phyloP scores from a whole-genome alignment of 2,113 vertebrate genomes.

The Helogale parvula region DNA sequence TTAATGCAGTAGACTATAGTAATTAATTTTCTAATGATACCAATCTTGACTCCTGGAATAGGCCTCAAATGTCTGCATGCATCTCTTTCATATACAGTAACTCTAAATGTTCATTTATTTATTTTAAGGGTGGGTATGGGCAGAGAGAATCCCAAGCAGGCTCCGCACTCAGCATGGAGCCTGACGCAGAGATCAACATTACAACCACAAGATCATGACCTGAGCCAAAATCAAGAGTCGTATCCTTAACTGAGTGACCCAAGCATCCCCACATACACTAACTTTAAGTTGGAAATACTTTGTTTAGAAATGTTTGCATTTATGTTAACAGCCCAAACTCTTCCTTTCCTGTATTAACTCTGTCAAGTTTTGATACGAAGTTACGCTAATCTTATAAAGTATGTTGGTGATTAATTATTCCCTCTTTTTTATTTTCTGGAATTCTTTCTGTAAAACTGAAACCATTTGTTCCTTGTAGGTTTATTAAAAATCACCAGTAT shows the following conservation, averaged over 20 bases:
- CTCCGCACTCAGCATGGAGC: too few relatives aligned
- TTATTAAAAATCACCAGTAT: constrained; percentile 39
- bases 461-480: background rate
- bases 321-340: background rate
- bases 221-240: too few relatives aligned
- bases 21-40: background rate
- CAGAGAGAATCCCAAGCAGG: too few relatives aligned
- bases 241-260: too few relatives aligned
- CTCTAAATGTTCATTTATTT: background rate
- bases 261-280: background rate
- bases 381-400: background rate
- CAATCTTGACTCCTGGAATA: background rate
- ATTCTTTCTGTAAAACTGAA: constrained; percentile 29
- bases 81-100: background rate
- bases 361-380: constrained; percentile 19
- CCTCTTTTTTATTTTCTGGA: background rate
- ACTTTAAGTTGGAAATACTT: background rate
- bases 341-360: background rate
- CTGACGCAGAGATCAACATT: too few relatives aligned
- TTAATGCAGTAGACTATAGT: background rate
- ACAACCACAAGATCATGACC: too few relatives aligned
- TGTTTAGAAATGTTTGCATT: background rate
- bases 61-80: background rate
- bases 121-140: too few relatives aligned
- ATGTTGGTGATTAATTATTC: background rate